These are phyloP conservation scores for Choreutis nemorana DNA, from an alignment of 2,888 invertebrate genomes.

Conservation along the genomic window DNA sequence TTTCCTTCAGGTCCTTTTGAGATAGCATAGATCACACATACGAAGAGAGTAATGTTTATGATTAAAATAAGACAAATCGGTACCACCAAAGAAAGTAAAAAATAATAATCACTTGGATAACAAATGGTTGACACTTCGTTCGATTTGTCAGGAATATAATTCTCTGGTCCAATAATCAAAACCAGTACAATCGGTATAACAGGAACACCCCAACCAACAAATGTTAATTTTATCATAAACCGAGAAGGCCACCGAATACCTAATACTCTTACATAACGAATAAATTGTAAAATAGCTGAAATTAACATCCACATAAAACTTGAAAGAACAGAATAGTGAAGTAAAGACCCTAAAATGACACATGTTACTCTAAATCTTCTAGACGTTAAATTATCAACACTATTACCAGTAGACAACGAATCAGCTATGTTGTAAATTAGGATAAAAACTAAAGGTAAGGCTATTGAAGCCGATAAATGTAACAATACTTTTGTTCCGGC, in stretches of 20 bases:
- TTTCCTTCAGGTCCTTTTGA: constrained; percentile 57
- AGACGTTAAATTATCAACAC: constrained; percentile 21
- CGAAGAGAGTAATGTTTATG: constrained; percentile 61
- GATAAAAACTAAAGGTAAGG: constrained; percentile 62
- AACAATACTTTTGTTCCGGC: constrained; percentile 72
- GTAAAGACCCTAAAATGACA: constrained; percentile 64
- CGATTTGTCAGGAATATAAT: constrained; percentile 41
- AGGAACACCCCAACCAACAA: constrained; percentile 72
- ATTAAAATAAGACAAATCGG: constrained; percentile 61
- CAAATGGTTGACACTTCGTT: constrained; percentile 36
- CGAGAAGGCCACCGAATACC: constrained; percentile 64
- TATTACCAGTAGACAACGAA: constrained; percentile 24
- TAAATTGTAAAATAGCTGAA: constrained; percentile 72
- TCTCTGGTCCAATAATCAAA: constrained; percentile 44
- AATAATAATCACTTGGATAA: constrained; percentile 58
- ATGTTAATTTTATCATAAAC: constrained; percentile 69
- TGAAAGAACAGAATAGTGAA: constrained; percentile 73
- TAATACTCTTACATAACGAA: constrained; percentile 72
- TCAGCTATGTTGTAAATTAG: constrained; percentile 38
- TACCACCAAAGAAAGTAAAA: constrained; percentile 55
- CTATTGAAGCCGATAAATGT: constrained; percentile 69
- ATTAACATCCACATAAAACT: constrained; percentile 79
- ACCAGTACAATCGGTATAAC: constrained; percentile 57
- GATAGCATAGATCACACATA: constrained; percentile 62
- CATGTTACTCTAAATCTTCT: constrained; percentile 43